Conservation (phyloP, 2,888 invertebrate species). For the Tipula vernalis region DNA sequence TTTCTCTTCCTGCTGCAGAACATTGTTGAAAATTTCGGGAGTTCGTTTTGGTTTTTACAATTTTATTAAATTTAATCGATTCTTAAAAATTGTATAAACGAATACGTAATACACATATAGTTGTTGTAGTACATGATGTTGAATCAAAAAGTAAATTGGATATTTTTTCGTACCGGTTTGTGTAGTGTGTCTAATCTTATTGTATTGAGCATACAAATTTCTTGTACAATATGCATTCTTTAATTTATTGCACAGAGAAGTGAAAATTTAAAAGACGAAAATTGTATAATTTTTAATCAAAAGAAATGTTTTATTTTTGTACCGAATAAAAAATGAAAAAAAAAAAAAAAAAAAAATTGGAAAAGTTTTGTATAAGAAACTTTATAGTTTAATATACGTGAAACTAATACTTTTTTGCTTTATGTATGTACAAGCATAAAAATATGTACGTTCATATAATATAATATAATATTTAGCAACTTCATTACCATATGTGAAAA, state of each 20-base stretch:
- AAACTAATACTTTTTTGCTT: not conserved
- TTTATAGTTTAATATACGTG: not conserved
- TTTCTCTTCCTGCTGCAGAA: not conserved
- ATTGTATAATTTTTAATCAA: not conserved
- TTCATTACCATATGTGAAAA: conserved; percentile 4
- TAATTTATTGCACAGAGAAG: not conserved
- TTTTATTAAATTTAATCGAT: not conserved
- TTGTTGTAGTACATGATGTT: not conserved
- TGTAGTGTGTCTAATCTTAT: not conserved
- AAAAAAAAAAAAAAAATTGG: not conserved
- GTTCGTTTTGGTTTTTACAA: not conserved
- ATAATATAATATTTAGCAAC: not conserved
- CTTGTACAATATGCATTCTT: not conserved
- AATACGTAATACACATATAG: not conserved
- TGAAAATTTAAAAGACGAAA: not conserved
- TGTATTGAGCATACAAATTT: not conserved
- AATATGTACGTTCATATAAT: not conserved
- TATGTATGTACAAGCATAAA: not conserved
- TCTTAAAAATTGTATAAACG: not conserved
- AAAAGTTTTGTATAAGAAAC: not conserved
- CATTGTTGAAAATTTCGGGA: not conserved
- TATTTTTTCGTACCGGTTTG: not conserved
- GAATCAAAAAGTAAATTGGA: not conserved
- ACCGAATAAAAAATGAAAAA: no score
- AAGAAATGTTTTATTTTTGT: not conserved